Base-by-base conservation (phyloP, 2,888 invertebrate species). In the Lomographa bimaculata region DNA sequence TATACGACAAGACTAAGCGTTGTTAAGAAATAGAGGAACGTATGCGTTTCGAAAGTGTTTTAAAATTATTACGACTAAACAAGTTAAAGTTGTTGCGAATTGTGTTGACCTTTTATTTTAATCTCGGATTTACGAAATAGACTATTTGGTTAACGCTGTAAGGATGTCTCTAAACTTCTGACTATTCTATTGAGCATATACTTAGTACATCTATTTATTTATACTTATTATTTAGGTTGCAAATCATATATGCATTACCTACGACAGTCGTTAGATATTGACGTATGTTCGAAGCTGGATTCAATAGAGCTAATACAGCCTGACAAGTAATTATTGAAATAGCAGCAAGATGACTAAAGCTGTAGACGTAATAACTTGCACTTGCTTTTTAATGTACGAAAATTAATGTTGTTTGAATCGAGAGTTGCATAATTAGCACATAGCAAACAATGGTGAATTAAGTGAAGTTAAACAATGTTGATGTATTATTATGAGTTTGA, bases 401-500 rank as follows among this genome's bases (percentile, higher is more conserved):
- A n/a, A n/a, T n/a, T n/a, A n/a, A n/a, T n/a, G n/a, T n/a, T n/a
- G n/a, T n/a, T n/a, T n/a, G n/a, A n/a, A n/a, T n/a, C 5, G 7
- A 29, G 11, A 19, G 38, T 36, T 49, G 39, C 34, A 39, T 46
- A 46, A 47, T 41, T 41, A 32, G 9, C 44, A 46, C 32, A n/a
- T n/a, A n/a, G n/a, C n/a, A n/a, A 35, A 53, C 50, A 48, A 54
- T 50, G 24, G 43, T 39, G 41, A 43, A 41, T 47, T 25, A 39
- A 50, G 46, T 35, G 46, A 53, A 53, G 28, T 25, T 19, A n/a
- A n/a, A 16, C 20, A 34, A 45, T 42, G 26, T 34, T 27, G 25
- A 47, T 41, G 42, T 29, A 47, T 26, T 32, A 27, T 30, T 27
- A 37, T 30, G 33, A 33, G 19, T 33, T 40, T 46, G 46, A 45